These are phyloP conservation scores for Lasioglossum oenotherae DNA, from an alignment of 2,888 invertebrate genomes.

Conservation along the genomic window DNA sequence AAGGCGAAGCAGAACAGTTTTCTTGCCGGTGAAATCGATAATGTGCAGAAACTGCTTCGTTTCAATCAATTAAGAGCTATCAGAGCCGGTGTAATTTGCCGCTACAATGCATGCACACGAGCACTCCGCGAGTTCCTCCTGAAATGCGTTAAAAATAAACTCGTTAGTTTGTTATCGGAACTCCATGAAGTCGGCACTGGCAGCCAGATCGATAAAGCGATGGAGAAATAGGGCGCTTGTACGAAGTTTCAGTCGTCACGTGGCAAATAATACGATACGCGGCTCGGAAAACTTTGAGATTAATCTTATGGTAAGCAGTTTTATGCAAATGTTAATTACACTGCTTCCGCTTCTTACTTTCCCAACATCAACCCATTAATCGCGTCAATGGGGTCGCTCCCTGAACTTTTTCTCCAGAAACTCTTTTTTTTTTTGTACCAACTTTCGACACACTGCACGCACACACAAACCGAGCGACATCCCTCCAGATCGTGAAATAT, in stretches of 20 bases:
- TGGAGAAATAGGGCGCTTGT: conserved; percentile 52
- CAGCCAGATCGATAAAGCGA: conserved; percentile 49
- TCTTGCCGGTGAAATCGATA: not conserved
- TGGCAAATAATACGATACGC: conserved; percentile 33
- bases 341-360: not conserved
- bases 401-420: not conserved
- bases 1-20: not conserved
- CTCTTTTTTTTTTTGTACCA: not conserved
- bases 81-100: conserved; percentile 34
- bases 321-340: conserved; percentile 18
- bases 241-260: conserved; percentile 52
- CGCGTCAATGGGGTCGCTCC: not conserved
- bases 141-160: conserved; percentile 60
- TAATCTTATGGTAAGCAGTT: not conserved
- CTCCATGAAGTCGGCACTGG: conserved; percentile 31
- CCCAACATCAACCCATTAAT: not conserved
- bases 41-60: conserved; percentile 15
- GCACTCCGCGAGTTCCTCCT: conserved; percentile 29
- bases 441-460: not conserved
- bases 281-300: conserved; percentile 1
- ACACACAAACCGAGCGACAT: not conserved
- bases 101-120: conserved; percentile 21
- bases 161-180: conserved; percentile 45
- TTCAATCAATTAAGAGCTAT: conserved; percentile 44
- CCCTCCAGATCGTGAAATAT: not conserved